Conservation (phyloP, 2,113 vertebrate species). For the Neolamprologus toae region DNA sequence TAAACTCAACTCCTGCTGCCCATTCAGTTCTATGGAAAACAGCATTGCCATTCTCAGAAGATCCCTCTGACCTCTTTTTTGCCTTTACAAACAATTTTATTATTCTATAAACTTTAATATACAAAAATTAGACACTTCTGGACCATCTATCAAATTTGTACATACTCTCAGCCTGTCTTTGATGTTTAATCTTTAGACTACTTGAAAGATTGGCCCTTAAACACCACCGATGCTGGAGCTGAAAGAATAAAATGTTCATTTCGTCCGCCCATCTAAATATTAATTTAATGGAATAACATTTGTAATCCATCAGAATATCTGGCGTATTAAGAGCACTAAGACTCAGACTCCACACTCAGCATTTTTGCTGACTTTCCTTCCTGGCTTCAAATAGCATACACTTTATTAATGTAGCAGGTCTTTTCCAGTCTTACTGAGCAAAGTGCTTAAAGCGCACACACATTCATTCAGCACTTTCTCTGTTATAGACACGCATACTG, state of each 20-base stretch:
- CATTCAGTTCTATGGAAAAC: rapidly evolving
- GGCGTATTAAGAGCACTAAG: neutral
- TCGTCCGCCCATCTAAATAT: neutral
- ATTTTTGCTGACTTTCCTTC: neutral
- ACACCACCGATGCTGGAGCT: neutral
- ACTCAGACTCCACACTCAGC: rapidly evolving
- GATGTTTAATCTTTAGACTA: neutral
- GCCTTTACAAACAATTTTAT: neutral
- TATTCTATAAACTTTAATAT: rapidly evolving
- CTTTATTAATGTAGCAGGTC: neutral
- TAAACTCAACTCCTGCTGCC: neutral
- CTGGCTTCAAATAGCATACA: neutral
- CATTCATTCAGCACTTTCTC: neutral
- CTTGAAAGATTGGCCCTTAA: neutral
- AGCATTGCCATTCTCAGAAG: neutral
- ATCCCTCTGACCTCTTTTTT: neutral
- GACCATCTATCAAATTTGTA: neutral
- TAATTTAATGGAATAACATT: neutral
- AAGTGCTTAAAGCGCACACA: neutral
- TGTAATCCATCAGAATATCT: neutral
- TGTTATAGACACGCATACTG: neutral
- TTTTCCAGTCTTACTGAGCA: neutral
- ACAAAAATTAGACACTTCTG: neutral
- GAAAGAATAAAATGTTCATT: neutral
- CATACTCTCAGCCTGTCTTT: neutral